Evolutionary conservation across 2,888 invertebrate species (phyloP).

Genomic region (Meloe dianella): DNA sequence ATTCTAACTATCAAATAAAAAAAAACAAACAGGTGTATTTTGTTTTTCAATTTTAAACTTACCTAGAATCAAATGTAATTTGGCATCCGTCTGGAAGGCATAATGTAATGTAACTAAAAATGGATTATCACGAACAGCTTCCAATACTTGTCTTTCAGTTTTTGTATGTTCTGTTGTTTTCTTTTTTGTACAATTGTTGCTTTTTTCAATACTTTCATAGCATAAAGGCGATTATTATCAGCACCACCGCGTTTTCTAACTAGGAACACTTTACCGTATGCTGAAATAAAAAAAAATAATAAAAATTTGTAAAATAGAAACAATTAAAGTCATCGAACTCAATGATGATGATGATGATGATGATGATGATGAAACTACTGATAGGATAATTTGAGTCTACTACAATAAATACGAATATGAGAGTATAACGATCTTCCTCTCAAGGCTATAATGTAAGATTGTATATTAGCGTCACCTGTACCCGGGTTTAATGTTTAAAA

Average conservation of each 20-base stretch:
- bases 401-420: constrained; percentile 15
- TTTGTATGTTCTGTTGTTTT: constrained; percentile 97
- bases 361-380: background rate
- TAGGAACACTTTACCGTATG: constrained; percentile 95
- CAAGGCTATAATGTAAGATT: constrained; percentile 35
- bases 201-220: constrained; percentile 98
- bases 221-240: constrained; percentile 90
- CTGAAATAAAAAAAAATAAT: constrained; percentile 65
- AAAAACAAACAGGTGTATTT: background rate
- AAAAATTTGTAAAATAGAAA: constrained; percentile 9
- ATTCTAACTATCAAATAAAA: no score
- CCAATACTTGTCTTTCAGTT: constrained; percentile 95
- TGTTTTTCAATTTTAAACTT: constrained; percentile 57
- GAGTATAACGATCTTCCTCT: constrained; percentile 36
- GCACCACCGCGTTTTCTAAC: constrained; percentile 88
- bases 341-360: constrained; percentile 3
- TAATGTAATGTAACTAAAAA: constrained; percentile 97
- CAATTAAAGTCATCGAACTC: constrained; percentile 10
- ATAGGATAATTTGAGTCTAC: background rate
- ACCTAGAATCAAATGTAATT: constrained; percentile 96
- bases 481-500: background rate
- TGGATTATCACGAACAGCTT: constrained; percentile 92
- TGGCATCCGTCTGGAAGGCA: constrained; percentile 97
- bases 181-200: constrained; percentile 90
- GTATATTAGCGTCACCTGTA: constrained; percentile 21